Evolutionary conservation across 2,888 invertebrate genomes (phyloP).

Genomic region (Mellilla xanthometata): DNA sequence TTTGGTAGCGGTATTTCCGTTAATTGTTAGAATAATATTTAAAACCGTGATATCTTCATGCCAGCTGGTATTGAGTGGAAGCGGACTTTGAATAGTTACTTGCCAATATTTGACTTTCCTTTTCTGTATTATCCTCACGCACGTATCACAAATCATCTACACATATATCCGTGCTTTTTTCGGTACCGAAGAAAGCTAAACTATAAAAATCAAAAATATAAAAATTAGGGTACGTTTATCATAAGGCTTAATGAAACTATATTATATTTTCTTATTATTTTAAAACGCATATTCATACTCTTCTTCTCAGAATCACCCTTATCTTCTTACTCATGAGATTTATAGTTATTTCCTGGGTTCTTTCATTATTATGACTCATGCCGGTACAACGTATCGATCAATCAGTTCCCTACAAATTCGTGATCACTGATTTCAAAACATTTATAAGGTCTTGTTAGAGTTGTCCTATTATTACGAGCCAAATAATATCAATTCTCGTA

Average conservation of each 20-base stretch:
- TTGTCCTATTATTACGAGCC: neutral
- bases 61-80: conserved; percentile 32
- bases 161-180: conserved; percentile 18
- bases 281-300: no score
- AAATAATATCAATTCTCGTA: neutral
- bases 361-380: conserved; percentile 11
- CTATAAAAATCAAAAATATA: no score
- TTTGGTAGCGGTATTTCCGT: conserved; percentile 43
- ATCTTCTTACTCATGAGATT: neutral
- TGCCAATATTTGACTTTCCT: conserved; percentile 27
- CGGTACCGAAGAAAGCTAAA: neutral
- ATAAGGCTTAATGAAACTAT: no score
- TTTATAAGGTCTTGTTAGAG: conserved; percentile 7
- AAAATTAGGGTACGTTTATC: no score
- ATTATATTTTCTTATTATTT: no score
- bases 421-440: conserved; percentile 9
- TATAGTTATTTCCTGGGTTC: neutral
- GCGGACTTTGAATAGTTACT: conserved; percentile 24
- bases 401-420: conserved; percentile 3
- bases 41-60: conserved; percentile 39
- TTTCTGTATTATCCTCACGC: conserved; percentile 26
- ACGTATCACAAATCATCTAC: conserved; percentile 9
- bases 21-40: conserved; percentile 48
- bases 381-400: conserved; percentile 9
- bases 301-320: neutral